These are phyloP conservation scores for Hiodon tergisus DNA, from an alignment of 2,113 vertebrate genomes.

Conservation along the genomic window DNA sequence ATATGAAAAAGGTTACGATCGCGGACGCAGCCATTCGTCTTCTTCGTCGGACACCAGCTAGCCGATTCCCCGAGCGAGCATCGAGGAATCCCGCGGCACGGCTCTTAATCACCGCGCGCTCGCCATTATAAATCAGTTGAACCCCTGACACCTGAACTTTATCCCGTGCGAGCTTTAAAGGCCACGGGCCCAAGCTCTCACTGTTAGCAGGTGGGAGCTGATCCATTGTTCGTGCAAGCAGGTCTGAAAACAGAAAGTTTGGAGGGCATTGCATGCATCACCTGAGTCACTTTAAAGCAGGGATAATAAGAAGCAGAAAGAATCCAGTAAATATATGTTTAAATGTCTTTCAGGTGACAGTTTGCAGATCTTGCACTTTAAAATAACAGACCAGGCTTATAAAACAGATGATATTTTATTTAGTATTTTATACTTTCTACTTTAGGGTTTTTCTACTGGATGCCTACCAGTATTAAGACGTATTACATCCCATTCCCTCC, in stretches of 20 bases:
- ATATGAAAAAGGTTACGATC: slow-evolving; percentile 63
- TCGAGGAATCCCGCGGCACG: slow-evolving; percentile 56
- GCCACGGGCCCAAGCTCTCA: slow-evolving; percentile 49
- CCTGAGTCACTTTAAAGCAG: slow-evolving; percentile 34
- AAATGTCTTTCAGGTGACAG: no score
- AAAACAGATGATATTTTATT: no score
- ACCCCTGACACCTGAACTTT: slow-evolving; percentile 72
- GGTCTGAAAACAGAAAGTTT: slow-evolving; percentile 56
- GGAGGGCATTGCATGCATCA: slow-evolving; percentile 42
- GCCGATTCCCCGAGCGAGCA: slow-evolving; percentile 66
- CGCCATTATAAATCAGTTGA: slow-evolving; percentile 74
- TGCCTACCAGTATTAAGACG: no score
- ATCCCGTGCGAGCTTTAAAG: slow-evolving; percentile 57
- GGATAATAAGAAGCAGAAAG: background rate
- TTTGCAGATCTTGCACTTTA: no score
- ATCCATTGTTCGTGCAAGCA: slow-evolving; percentile 63
- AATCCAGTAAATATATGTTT: background rate
- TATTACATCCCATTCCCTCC: no score
- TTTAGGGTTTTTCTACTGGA: no score
- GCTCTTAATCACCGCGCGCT: slow-evolving; percentile 59
- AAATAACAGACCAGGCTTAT: no score
- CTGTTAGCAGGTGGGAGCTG: slow-evolving; percentile 47
- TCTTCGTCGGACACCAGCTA: slow-evolving; percentile 55
- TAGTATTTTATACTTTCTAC: no score
- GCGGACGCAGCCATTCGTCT: slow-evolving; percentile 58